Percentiles rank a stretch among this genome's conserved stretches.
phyloP scores from a whole-genome alignment of 2,113 vertebrate species.

The Seriola dumerili region DNA sequence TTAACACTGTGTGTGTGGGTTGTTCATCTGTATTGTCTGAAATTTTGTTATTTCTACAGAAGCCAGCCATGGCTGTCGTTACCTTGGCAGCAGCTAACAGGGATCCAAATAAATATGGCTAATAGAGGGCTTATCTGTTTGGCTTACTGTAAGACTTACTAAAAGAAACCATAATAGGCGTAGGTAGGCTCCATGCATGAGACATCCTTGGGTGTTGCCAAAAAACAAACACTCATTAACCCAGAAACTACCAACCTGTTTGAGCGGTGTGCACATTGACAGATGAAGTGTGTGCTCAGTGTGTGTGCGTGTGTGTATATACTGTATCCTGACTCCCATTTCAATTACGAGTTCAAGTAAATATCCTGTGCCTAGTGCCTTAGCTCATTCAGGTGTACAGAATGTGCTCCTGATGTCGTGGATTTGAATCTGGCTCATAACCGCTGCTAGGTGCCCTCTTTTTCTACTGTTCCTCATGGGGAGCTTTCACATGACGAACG shows the following conservation, averaged over 20 bases:
- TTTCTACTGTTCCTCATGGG: not conserved
- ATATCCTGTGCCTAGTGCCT: constrained; percentile 25
- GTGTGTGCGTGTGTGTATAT: constrained; percentile 9
- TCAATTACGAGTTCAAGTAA: constrained; percentile 48
- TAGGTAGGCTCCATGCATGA: constrained; percentile 63
- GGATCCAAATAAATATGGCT: constrained; percentile 71
- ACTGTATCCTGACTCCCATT: constrained; percentile 45
- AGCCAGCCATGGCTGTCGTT: constrained; percentile 41
- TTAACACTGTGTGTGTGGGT: constrained; percentile 33
- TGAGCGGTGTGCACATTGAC: constrained; percentile 56
- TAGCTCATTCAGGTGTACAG: constrained; percentile 24
- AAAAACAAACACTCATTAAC: constrained; percentile 81
- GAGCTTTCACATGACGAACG: not conserved
- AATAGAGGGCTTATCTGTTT: constrained; percentile 66
- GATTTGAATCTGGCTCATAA: constrained; percentile 9
- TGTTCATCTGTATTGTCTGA: constrained; percentile 49
- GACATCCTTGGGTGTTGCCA: constrained; percentile 78
- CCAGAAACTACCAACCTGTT: constrained; percentile 67
- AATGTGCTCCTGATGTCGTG: not conserved
- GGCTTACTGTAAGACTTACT: constrained; percentile 53
- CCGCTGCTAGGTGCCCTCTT: not conserved
- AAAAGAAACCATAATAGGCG: constrained; percentile 66
- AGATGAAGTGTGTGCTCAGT: constrained; percentile 57
- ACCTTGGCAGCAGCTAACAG: constrained; percentile 70
- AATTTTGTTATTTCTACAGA: constrained; percentile 62